Evolutionary conservation across 2,113 vertebrate genomes (phyloP).

Genomic region (Ibidorhyncha struthersii): DNA sequence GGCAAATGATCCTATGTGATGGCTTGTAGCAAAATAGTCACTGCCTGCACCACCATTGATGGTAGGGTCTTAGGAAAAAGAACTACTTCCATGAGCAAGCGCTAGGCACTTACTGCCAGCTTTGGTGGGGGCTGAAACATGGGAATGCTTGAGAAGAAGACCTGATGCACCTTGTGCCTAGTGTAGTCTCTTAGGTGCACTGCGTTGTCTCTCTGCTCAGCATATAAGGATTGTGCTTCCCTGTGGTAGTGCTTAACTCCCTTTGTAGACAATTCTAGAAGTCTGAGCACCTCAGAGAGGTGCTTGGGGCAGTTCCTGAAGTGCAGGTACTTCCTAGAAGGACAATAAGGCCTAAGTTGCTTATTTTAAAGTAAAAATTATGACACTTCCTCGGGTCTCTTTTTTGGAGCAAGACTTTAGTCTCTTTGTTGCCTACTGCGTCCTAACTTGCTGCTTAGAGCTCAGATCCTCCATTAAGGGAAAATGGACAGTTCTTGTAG

Average conservation of each 20-base stretch:
- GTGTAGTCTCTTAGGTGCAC: background rate
- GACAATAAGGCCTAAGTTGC: background rate
- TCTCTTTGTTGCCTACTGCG: background rate
- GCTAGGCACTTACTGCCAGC: background rate
- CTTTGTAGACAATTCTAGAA: background rate
- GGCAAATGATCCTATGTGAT: background rate
- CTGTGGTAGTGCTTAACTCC: background rate
- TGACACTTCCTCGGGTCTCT: background rate
- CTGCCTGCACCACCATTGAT: background rate
- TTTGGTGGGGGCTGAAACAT: background rate
- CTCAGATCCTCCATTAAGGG: background rate
- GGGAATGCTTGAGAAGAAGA: background rate
- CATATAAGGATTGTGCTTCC: accelerated
- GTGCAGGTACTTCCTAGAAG: background rate
- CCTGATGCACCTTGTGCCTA: background rate
- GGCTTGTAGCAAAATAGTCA: background rate
- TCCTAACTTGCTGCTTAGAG: background rate
- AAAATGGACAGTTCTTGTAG: background rate
- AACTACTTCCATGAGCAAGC: background rate
- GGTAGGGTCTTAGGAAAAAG: background rate
- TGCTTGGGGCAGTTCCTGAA: background rate
- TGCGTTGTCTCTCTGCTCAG: background rate
- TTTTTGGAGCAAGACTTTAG: background rate
- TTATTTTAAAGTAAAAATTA: background rate
- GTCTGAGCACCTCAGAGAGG: background rate